These are phyloP conservation scores for Drosophila nigrodunni DNA, from an alignment of 1,140 invertebrate genomes.

Conservation along the genomic window DNA sequence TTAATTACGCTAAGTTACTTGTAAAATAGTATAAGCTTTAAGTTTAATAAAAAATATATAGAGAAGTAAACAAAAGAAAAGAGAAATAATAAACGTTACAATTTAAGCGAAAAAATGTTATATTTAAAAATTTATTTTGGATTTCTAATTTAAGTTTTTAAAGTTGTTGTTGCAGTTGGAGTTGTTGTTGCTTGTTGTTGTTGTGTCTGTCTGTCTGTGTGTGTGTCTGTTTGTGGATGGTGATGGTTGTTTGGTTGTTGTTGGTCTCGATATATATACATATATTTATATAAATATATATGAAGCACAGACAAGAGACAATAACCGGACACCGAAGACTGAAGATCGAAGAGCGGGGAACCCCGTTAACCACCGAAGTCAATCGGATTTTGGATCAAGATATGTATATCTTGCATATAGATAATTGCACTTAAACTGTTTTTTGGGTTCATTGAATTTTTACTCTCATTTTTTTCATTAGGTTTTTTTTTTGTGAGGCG, in stretches of 20 bases:
- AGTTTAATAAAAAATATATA: conserved; percentile 64
- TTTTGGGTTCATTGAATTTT: conserved; percentile 53
- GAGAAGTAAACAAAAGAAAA: conserved; percentile 59
- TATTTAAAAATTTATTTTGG: too few species aligned
- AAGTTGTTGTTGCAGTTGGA: conserved; percentile 45
- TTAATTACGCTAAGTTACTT: conserved; percentile 79
- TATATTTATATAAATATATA: not conserved
- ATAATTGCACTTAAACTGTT: conserved; percentile 66
- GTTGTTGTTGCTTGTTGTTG: conserved; percentile 35
- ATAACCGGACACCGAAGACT: conserved; percentile 43
- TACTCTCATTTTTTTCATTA: conserved; percentile 53
- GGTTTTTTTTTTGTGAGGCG: conserved; percentile 83
- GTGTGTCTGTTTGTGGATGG: not conserved
- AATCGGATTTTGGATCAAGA: conserved; percentile 29
- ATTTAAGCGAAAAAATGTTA: conserved; percentile 58
- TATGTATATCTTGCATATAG: too few species aligned
- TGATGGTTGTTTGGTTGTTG: conserved; percentile 14
- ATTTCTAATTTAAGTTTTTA: conserved; percentile 5
- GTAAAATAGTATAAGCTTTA: conserved; percentile 77
- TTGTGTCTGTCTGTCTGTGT: conserved; percentile 34
- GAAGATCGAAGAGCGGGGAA: not conserved
- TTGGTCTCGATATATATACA: conserved; percentile 3
- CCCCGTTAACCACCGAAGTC: conserved; percentile 1
- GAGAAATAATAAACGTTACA: conserved; percentile 64
- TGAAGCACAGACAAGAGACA: conserved; percentile 38